A percentile compares a stretch with the other conserved stretches of the same genome.
Evolutionary conservation across 1,140 invertebrate genomes (phyloP).

Genomic region (Platyura marginata): DNA sequence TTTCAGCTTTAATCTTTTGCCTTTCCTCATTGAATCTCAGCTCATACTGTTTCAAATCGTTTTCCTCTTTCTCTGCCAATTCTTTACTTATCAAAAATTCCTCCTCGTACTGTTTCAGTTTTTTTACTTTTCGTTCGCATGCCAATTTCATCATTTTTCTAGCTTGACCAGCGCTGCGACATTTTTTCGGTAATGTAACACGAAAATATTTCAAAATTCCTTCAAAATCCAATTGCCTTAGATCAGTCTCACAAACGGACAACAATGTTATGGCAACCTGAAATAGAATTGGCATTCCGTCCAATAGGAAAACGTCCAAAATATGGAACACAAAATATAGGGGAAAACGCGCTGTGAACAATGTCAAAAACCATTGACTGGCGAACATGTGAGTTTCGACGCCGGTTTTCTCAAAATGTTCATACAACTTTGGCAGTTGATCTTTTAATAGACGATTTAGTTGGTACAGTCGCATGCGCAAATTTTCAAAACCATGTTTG

Average conservation of each 20-base stretch:
- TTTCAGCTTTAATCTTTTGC: conserved; percentile 56
- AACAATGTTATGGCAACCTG: conserved; percentile 88
- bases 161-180: conserved; percentile 75
- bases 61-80: conserved; percentile 30
- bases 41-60: conserved; percentile 50
- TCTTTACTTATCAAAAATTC: conserved; percentile 75
- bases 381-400: conserved; percentile 99
- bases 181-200: conserved; percentile 91
- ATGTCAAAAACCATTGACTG: conserved; percentile 97
- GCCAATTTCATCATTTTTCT: conserved; percentile 77
- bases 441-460: conserved; percentile 79
- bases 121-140: conserved; percentile 81
- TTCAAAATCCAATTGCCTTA: conserved; percentile 93
- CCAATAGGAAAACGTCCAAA: conserved; percentile 84
- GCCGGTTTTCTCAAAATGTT: conserved; percentile 79
- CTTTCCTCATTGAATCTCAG: conserved; percentile 53
- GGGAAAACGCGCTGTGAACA: conserved; percentile 97
- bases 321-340: conserved; percentile 95
- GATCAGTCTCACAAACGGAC: conserved; percentile 79
- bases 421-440: conserved; percentile 72
- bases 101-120: conserved; percentile 88
- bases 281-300: conserved; percentile 89
- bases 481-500: conserved; percentile 88
- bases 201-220: conserved; percentile 86
- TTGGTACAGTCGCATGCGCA: conserved; percentile 91